Evolutionary conservation across 2,888 invertebrate species (phyloP).

Genomic region (Drosophila nigricruria): DNA sequence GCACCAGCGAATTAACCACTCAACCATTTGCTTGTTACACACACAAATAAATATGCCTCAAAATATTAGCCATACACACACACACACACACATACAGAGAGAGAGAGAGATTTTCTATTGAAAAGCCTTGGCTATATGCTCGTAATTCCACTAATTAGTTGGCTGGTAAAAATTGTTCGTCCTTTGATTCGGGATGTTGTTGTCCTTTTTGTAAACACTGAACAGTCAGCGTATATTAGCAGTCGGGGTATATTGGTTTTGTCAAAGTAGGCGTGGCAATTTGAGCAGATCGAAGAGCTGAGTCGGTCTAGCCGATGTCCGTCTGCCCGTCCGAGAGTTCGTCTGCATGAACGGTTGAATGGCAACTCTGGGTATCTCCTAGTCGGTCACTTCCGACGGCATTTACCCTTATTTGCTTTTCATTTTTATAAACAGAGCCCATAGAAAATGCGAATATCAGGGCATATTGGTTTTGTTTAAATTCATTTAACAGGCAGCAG

Average conservation of each 20-base stretch:
- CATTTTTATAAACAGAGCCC: not conserved
- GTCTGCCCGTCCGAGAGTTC: no score
- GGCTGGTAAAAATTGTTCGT: not conserved
- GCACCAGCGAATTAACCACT: slow-evolving; percentile 20
- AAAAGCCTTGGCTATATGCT: not conserved
- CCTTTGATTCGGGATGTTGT: not conserved
- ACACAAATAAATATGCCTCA: slow-evolving; percentile 42
- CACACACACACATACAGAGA: not conserved
- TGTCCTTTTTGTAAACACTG: not conserved
- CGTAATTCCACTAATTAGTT: slow-evolving; percentile 12
- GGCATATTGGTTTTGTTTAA: not conserved
- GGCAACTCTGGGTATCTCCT: not conserved
- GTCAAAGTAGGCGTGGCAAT: not conserved
- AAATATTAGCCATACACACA: not conserved
- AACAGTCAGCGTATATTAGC: not conserved
- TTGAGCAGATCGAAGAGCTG: not conserved
- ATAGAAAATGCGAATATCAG: not conserved
- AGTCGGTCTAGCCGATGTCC: no score
- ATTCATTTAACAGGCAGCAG: not conserved
- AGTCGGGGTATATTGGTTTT: not conserved
- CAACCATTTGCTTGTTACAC: slow-evolving; percentile 34
- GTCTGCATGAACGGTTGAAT: no score
- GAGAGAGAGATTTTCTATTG: not conserved
- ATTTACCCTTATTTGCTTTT: not conserved
- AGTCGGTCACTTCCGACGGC: not conserved